Evolutionary conservation across 2,113 vertebrate species (phyloP), one percentile per base, ranked within the genome.

Genomic region (Parotia lawesii): DNA sequence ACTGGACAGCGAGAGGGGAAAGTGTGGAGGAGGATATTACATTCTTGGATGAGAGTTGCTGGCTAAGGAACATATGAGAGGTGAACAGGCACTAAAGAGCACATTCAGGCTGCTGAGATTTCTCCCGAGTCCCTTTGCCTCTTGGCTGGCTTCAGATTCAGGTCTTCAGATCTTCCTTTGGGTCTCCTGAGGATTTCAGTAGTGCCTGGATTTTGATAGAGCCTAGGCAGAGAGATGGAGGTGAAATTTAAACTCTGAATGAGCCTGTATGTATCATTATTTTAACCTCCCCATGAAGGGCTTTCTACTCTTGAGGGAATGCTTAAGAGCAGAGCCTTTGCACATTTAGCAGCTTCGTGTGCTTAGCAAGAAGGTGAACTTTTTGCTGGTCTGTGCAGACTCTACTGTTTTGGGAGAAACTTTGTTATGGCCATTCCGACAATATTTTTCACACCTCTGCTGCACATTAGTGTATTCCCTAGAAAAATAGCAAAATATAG

Each of bases 111-210:
- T 96, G 94, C 72, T 87, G 94, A 93, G 92, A 95, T 94, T 80
- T 88, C 96, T 96, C 96, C 69, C 0, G 95, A 95, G 96, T 44
- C 92, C 80, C 85, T 96, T 85, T 96, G 95, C 96, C 96, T 96
- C 86, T 95, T 96, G 96, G 96, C 94, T 96, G 96, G 33, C 94
- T 96, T 96, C 95, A 94, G 76, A 80, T 40, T 96, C 95, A 93
- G 94, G 79, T 56, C 88, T 95, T 96, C 79, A 93, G 92, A 93
- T 96, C 95, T 96, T 92, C 79, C 20, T 74, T 71, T 2, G 8
- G 47, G 33, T 60, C 94, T 96, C 94, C 53, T 27, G 94, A 93
- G 92, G 27, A 62, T 90, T 92, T 90, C 69, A 47, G 72, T 71
- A 86, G 94, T 80, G 92, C 85, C 83, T 96, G 94, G 67, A 95